phyloP scores from a whole-genome alignment of 2,113 vertebrate genomes.

The Panthera leo region DNA sequence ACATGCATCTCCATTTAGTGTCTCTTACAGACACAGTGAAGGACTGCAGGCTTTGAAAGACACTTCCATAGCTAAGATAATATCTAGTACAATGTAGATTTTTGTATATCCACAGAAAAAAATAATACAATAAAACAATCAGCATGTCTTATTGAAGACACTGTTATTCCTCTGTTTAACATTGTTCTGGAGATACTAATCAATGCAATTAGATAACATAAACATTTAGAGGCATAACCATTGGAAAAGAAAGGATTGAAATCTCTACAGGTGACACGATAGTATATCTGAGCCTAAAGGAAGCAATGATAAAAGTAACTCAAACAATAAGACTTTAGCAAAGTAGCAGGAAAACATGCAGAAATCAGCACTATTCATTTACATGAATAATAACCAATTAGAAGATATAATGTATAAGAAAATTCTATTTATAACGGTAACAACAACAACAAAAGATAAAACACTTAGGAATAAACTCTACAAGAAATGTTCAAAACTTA shows the following conservation, averaged over 20 bases:
- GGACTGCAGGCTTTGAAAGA: not conserved
- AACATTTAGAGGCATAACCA: not conserved
- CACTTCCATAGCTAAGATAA: not conserved
- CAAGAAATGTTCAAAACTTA: constrained; percentile 19
- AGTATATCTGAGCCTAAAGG: not conserved
- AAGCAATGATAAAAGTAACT: constrained; percentile 22
- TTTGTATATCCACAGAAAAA: not conserved
- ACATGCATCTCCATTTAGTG: not conserved
- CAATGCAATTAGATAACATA: not conserved
- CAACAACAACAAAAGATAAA: not conserved
- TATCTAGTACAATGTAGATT: not conserved
- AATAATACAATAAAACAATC: not conserved
- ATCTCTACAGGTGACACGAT: not conserved
- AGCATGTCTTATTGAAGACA: not conserved
- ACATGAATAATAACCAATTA: constrained; percentile 15
- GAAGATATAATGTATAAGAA: not conserved
- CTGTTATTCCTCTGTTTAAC: not conserved
- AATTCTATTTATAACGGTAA: not conserved
- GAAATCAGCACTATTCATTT: constrained; percentile 19
- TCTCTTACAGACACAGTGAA: not conserved
- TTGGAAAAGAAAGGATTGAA: not conserved
- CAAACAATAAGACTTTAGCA: not conserved
- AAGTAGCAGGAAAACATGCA: not conserved
- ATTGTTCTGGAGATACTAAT: not conserved
- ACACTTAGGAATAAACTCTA: not conserved